Evolutionary conservation across 2,113 vertebrate species (phyloP).

Genomic region (Piaya cayana): DNA sequence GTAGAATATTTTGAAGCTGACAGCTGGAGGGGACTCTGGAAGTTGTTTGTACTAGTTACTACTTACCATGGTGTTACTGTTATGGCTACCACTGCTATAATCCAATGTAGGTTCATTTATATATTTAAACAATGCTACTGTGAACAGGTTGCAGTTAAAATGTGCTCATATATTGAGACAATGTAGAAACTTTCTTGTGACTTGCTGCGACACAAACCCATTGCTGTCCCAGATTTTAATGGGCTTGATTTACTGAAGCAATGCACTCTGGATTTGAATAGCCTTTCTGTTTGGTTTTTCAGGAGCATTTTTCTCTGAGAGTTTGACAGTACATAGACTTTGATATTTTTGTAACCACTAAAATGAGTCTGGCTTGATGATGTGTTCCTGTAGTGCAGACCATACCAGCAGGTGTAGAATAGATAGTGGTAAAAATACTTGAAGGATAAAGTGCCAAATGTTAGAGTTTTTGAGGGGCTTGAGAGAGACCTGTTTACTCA

Average conservation of each 20-base stretch:
- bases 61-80: background rate
- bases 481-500: constrained; percentile 73
- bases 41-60: background rate
- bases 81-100: background rate
- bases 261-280: background rate
- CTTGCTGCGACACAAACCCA: background rate
- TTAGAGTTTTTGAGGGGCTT: background rate
- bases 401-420: background rate
- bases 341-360: background rate
- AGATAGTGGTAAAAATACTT: background rate
- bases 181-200: background rate
- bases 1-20: background rate
- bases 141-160: background rate
- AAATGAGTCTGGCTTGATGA: background rate
- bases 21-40: background rate
- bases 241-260: background rate
- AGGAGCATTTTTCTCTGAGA: background rate
- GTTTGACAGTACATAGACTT: background rate
- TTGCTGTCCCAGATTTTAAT: background rate
- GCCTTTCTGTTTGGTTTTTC: background rate
- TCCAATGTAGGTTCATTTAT: background rate
- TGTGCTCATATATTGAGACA: background rate
- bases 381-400: background rate
- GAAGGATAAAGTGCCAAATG: background rate
- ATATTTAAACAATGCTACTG: background rate